Conservation (phyloP, 2,113 vertebrate species). For the Oplegnathus fasciatus region DNA sequence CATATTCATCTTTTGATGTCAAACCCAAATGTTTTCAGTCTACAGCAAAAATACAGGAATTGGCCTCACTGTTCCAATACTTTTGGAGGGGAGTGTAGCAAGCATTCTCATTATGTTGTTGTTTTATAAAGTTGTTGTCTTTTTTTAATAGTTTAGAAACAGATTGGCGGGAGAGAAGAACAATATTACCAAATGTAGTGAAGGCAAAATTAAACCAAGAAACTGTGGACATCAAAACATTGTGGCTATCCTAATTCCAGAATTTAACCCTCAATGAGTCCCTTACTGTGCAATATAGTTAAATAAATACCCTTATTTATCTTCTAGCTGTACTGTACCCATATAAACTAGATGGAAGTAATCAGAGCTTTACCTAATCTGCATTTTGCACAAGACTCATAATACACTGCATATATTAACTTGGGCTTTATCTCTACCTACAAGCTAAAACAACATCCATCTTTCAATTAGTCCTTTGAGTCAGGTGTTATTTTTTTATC, state of each 20-base stretch:
- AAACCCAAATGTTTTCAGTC: too few species aligned
- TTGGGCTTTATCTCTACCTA: not conserved
- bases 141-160: not conserved
- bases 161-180: not conserved
- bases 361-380: too few species aligned
- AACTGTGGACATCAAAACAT: not conserved
- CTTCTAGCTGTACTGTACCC: too few species aligned
- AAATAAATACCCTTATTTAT: not conserved
- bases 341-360: too few species aligned
- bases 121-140: not conserved
- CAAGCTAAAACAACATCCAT: not conserved
- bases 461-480: too few species aligned
- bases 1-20: too few species aligned
- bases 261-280: not conserved
- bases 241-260: not conserved
- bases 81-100: too few species aligned
- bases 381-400: not conserved
- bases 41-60: too few species aligned
- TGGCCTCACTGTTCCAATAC: too few species aligned
- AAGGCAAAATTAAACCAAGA: not conserved
- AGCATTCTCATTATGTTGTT: not conserved
- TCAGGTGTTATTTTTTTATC: not conserved
- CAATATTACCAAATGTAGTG: not conserved
- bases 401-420: not conserved
- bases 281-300: not conserved